Conservation (phyloP, 2,797 vertebrate genomes). For the Sebastes hubbsi region DNA sequence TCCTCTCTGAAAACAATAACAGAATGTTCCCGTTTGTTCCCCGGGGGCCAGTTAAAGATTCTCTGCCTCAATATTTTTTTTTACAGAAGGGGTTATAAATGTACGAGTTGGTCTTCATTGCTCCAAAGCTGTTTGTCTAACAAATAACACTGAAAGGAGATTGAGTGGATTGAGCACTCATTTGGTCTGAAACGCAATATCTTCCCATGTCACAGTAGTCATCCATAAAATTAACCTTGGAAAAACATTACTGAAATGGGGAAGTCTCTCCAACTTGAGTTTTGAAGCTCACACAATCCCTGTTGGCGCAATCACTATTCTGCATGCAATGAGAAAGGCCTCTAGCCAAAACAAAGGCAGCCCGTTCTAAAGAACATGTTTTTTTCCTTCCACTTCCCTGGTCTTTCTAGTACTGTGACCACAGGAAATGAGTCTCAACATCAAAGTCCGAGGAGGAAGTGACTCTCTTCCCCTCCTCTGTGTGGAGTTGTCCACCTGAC, state of each 20-base stretch:
- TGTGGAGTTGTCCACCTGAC: slow-evolving; percentile 58
- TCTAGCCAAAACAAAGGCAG: slow-evolving; percentile 71
- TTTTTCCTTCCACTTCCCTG: slow-evolving; percentile 30
- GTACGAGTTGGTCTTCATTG: slow-evolving; percentile 12
- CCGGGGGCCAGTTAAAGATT: slow-evolving; percentile 45
- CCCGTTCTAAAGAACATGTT: slow-evolving; percentile 50
- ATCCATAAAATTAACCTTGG: slow-evolving; percentile 49
- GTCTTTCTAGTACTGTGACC: slow-evolving; percentile 59
- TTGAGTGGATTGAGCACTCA: slow-evolving; percentile 24
- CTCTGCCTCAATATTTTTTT: slow-evolving; percentile 37
- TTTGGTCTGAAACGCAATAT: slow-evolving; percentile 49
- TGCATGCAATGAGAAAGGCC: slow-evolving; percentile 63
- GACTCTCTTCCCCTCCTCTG: slow-evolving; percentile 55
- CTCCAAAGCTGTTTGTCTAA: slow-evolving; percentile 31
- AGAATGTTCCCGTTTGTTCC: slow-evolving; percentile 61
- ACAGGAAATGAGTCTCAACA: slow-evolving; percentile 77
- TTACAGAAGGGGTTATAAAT: slow-evolving; percentile 42
- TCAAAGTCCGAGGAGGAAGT: slow-evolving; percentile 74
- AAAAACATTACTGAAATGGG: slow-evolving; percentile 49
- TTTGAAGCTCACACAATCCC: slow-evolving; percentile 56
- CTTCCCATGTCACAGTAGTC: slow-evolving; percentile 58
- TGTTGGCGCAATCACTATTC: slow-evolving; percentile 50
- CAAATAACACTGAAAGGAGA: slow-evolving; percentile 33
- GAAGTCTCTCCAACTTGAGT: slow-evolving; percentile 41
- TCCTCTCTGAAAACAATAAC: slow-evolving; percentile 76